Conservation (phyloP, 2,888 invertebrate genomes). For the Stenodema calcarata region DNA sequence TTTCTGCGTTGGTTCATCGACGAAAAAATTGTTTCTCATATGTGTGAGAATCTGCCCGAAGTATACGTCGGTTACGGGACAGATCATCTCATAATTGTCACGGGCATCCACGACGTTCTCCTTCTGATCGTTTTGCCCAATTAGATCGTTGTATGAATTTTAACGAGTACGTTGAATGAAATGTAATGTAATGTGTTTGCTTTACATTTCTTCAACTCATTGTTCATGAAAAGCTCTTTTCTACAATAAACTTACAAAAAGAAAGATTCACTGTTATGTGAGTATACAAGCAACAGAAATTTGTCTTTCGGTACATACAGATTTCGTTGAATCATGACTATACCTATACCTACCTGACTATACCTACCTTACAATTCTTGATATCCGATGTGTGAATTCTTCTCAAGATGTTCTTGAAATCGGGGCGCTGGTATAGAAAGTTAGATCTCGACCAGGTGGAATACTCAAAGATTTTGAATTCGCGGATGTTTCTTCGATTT, state of each 20-base stretch:
- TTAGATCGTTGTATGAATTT: too few relatives aligned
- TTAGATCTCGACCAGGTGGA: not conserved
- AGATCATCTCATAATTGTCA: not conserved
- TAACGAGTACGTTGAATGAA: too few relatives aligned
- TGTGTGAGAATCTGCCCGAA: conserved; percentile 6
- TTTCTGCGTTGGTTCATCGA: conserved; percentile 20
- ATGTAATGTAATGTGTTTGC: too few relatives aligned
- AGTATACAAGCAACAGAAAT: too few relatives aligned
- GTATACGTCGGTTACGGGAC: conserved; percentile 3
- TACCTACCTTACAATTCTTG: not conserved
- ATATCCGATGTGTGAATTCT: not conserved
- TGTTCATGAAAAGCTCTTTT: too few relatives aligned
- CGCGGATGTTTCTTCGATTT: not conserved
- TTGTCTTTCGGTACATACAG: too few relatives aligned
- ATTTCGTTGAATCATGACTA: too few relatives aligned
- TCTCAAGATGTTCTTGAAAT: not conserved
- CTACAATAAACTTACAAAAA: too few relatives aligned
- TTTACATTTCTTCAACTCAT: too few relatives aligned
- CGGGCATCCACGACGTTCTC: not conserved
- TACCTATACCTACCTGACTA: too few relatives aligned
- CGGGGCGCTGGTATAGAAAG: not conserved
- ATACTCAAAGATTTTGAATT: not conserved
- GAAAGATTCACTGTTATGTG: too few relatives aligned
- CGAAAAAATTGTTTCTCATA: conserved; percentile 25
- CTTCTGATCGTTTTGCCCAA: not conserved